A percentile compares a stretch with the other conserved stretches of the same genome.
Evolutionary conservation across 1,140 invertebrate species (phyloP).

Genomic region (Drosophila serrata): DNA sequence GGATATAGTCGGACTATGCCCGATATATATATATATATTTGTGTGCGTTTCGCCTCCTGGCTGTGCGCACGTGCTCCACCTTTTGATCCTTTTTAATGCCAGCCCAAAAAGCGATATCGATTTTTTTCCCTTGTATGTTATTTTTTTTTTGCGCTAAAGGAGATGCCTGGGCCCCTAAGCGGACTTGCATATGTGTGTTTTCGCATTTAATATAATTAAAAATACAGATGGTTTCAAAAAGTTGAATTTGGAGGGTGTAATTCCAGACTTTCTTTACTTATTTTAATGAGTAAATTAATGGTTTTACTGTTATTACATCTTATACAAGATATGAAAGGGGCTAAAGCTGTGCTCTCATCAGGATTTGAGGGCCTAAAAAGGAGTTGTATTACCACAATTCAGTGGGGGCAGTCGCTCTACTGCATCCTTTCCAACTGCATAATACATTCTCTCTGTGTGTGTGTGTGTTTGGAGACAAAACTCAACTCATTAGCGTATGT

Average conservation of each 20-base stretch:
- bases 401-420: conserved; percentile 48
- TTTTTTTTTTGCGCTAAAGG: conserved; percentile 4
- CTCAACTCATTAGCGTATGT: conserved; percentile 78
- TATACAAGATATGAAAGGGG: not conserved
- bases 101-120: conserved; percentile 67
- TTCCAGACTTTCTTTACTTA: not conserved
- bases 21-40: no score
- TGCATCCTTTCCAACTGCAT: conserved; percentile 69
- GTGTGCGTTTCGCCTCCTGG: conserved; percentile 47
- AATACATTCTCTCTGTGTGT: conserved; percentile 41
- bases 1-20: conserved; percentile 30
- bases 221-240: conserved; percentile 4
- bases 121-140: conserved; percentile 51
- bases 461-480: conserved; percentile 57
- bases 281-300: not conserved
- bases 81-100: conserved; percentile 74
- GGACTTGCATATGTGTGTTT: conserved; percentile 46
- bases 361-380: not conserved
- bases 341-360: not conserved
- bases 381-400: conserved; percentile 63
- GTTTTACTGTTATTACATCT: no score
- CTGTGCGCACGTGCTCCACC: conserved; percentile 65
- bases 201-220: conserved; percentile 65
- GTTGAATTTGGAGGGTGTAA: not conserved
- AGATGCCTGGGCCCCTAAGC: conserved; percentile 20